These are phyloP conservation scores for Tragelaphus buxtoni DNA, from an alignment of 2,113 vertebrate species.

Conservation along the genomic window DNA sequence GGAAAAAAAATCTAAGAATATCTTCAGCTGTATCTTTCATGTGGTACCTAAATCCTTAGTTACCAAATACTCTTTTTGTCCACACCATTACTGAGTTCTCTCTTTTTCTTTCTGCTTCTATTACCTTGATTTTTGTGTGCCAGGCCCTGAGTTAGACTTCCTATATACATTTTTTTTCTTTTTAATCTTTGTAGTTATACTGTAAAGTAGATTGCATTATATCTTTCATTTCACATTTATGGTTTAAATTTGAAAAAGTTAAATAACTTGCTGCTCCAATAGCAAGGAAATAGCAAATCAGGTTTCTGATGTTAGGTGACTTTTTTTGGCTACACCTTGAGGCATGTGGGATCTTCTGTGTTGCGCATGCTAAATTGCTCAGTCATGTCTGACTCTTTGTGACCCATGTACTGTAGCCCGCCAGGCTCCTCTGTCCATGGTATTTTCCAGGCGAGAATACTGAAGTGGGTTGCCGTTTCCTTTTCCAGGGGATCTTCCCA, in stretches of 20 bases:
- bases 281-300: background rate
- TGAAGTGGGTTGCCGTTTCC: background rate
- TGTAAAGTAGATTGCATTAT: background rate
- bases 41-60: background rate
- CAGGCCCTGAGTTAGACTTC: background rate
- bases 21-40: background rate
- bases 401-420: background rate
- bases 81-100: background rate
- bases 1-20: background rate
- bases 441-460: background rate
- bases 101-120: background rate
- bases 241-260: background rate
- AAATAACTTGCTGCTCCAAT: background rate
- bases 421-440: background rate
- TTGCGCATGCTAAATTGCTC: background rate
- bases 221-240: background rate
- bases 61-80: background rate
- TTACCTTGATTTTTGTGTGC: background rate
- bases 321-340: background rate
- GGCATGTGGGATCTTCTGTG: background rate
- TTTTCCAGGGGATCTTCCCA: background rate
- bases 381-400: background rate
- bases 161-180: background rate
- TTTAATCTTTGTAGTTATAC: background rate
- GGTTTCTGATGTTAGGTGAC: background rate